Conservation (phyloP, 2,888 invertebrate genomes). For the Melanargia galathea region DNA sequence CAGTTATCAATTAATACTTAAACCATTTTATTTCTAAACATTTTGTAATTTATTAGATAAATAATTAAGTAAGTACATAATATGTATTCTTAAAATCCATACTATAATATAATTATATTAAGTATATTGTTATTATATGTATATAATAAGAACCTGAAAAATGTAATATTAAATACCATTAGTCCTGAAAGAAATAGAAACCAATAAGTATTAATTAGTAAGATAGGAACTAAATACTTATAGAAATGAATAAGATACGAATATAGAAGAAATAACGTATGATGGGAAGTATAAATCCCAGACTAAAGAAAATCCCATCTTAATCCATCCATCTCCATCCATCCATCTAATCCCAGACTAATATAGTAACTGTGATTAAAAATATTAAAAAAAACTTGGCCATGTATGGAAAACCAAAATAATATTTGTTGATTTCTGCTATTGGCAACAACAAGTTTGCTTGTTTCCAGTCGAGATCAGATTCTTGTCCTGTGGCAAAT, state of each 20-base stretch:
- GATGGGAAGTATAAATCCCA: too few species aligned
- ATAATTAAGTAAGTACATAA: not conserved
- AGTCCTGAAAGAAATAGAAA: constrained; percentile 32
- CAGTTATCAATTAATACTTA: constrained; percentile 3
- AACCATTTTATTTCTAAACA: too few species aligned
- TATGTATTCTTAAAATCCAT: not conserved
- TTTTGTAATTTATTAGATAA: not conserved
- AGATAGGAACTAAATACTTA: constrained; percentile 1
- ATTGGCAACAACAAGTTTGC: too few species aligned
- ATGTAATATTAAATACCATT: constrained; percentile 22
- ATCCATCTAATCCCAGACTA: too few species aligned
- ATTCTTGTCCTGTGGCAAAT: too few species aligned
- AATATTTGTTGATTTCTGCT: too few species aligned
- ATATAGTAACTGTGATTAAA: too few species aligned
- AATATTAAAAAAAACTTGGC: too few species aligned
- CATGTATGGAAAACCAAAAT: too few species aligned
- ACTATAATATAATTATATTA: not conserved
- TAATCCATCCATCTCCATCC: too few species aligned
- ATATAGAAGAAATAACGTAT: not conserved
- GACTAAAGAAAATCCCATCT: too few species aligned
- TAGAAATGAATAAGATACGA: not conserved
- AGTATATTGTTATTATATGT: not conserved
- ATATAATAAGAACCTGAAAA: constrained; percentile 26
- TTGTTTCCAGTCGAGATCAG: too few species aligned
- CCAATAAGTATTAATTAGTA: constrained; percentile 17